A percentile compares a stretch with the other conserved stretches of the same genome.
Evolutionary conservation across 35 echinoderm and acorn worm species (phyloP).

Genomic region (Apostichopus californicus): DNA sequence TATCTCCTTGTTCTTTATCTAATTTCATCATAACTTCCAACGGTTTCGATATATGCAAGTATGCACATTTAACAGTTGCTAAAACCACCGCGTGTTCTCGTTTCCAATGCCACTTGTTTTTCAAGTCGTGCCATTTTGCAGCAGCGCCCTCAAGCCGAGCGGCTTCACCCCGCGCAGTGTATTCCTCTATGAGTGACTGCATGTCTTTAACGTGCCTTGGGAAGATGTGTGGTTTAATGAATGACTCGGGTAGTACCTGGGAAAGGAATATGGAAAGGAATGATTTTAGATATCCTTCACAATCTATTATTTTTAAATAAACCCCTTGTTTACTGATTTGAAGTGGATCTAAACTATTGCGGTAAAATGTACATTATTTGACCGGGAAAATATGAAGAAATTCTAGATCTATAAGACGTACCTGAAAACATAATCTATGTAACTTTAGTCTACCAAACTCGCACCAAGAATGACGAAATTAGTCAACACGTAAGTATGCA

Average conservation of each 20-base stretch:
- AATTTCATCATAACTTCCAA: conserved; percentile 95
- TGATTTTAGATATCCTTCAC: no score
- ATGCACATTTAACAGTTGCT: conserved; percentile 75
- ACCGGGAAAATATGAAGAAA: no score
- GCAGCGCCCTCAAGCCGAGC: conserved; percentile 80
- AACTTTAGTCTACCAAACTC: no score
- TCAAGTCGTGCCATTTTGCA: conserved; percentile 83
- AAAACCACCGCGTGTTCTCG: conserved; percentile 74
- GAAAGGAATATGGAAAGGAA: not conserved
- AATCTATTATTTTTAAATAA: no score
- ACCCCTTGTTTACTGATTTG: no score
- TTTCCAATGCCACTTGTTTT: conserved; percentile 76
- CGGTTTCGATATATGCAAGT: conserved; percentile 95
- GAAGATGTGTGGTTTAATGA: conserved; percentile 99
- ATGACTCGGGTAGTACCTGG: conserved; percentile 76
- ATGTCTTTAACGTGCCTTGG: conserved; percentile 89
- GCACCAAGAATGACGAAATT: no score
- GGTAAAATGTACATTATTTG: no score
- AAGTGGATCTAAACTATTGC: no score
- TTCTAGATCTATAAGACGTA: no score
- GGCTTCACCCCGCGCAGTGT: conserved; percentile 61
- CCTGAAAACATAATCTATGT: no score
- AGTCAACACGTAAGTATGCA: no score
- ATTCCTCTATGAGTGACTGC: conserved; percentile 88
- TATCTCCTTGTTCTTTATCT: conserved; percentile 75